Conservation (phyloP, 1,140 invertebrate genomes). For the Apis dorsata region DNA sequence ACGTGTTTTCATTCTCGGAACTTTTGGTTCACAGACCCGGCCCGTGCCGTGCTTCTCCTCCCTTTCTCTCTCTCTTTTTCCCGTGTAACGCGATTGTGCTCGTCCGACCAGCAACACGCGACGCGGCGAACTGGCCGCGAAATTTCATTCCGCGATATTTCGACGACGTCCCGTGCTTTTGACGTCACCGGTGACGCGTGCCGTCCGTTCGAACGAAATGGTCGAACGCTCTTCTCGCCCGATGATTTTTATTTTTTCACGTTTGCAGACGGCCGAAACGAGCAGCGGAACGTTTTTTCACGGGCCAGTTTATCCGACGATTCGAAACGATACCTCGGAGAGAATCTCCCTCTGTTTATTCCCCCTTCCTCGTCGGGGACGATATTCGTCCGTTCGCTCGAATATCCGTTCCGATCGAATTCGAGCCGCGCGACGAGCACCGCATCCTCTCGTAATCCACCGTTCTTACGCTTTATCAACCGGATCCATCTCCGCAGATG, state of each 20-base stretch:
- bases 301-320: no score
- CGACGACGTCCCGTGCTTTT: slow-evolving; percentile 16
- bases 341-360: no score
- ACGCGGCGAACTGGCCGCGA: neutral
- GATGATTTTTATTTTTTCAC: neutral
- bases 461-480: no score
- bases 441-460: no score
- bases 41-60: no score
- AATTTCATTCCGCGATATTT: slow-evolving; percentile 28
- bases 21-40: neutral
- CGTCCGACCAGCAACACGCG: neutral
- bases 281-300: neutral
- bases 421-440: no score
- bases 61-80: neutral
- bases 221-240: neutral
- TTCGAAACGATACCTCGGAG: neutral
- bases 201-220: neutral
- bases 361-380: no score
- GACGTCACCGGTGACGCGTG: slow-evolving; percentile 3
- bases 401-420: no score
- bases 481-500: no score
- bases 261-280: neutral
- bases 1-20: neutral
- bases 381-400: no score
- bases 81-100: slow-evolving; percentile 6